Evolutionary conservation across 92 coral and sea anemone genomes (phyloP), one percentile per base, ranked within the genome.

Genomic region (Nematostella vectensis): DNA sequence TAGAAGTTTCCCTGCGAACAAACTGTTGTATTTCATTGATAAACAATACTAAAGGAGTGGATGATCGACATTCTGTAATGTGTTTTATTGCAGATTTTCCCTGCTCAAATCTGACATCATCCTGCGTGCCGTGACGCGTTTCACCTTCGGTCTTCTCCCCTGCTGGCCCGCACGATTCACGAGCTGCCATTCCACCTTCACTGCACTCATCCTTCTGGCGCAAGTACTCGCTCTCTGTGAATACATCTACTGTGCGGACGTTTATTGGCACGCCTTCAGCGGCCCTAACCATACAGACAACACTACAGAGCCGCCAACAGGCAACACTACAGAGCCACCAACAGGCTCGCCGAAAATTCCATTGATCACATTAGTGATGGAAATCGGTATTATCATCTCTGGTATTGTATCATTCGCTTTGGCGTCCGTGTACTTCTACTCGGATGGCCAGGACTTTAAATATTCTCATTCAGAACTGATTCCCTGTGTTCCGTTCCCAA

Each of bases 381-480:
- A 75, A 52, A 21, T 75, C 18, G 75, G 69, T 0, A 43, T 75
- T 17, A 67, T 75, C 25, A 27, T 19, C 1, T 75, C 75, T 25
- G 82, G 82, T 0, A 39, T 69, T 33, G 59, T 68, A 15, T 75
- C 82, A 2, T 75, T 54, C 47, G 33, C 55, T 4, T 38, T 75
- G 55, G 82, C 82, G 17, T 69, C 51, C 21, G 59, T 65, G 18
- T 75, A 52, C 47, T 68, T 75, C 66, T 75, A 75, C 57, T 55
- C 48, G 48, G 25, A 47, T 37, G 39, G 21, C 55, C 65, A 75
- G 43, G 59, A 67, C 54, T 68, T 75, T 29, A 70, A 68, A 29
- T 50, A 43, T 20, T 75, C 82, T 16, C 47, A 76, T 21, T 68
- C 61, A 27, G 29, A 30, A 42, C 62, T 76, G 56, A 76, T 76